Evolutionary conservation across 2,888 invertebrate species (phyloP).

Genomic region (Drosophila nr. perissopoda): DNA sequence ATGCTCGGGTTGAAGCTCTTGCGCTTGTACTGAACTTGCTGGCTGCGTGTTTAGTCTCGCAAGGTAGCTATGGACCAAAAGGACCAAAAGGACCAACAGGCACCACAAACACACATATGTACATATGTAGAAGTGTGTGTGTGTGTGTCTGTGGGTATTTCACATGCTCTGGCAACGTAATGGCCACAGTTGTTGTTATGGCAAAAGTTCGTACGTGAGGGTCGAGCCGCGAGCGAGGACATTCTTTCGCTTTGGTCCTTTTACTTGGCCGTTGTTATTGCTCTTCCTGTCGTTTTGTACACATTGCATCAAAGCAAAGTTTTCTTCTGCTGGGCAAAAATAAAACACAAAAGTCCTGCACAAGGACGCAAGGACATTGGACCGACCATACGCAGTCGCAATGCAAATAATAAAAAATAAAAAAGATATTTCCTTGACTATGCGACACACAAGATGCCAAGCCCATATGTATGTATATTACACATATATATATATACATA

Average conservation of each 20-base stretch:
- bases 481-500: background rate
- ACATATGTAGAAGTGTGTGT: constrained; percentile 1
- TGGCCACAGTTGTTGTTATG: constrained; percentile 82
- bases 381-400: constrained; percentile 70
- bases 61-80: constrained; percentile 67
- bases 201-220: constrained; percentile 80
- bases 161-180: constrained; percentile 72
- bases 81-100: constrained; percentile 58
- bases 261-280: constrained; percentile 40
- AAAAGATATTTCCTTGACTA: constrained; percentile 48
- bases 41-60: constrained; percentile 44
- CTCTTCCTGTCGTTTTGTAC: constrained; percentile 59
- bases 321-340: constrained; percentile 56
- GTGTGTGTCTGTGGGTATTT: constrained; percentile 35
- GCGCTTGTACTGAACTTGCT: constrained; percentile 24
- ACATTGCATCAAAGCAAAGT: constrained; percentile 80
- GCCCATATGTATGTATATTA: constrained; percentile 1
- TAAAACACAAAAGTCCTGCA: constrained; percentile 53
- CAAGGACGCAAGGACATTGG: constrained; percentile 37
- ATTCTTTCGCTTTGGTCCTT: constrained; percentile 65
- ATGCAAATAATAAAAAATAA: constrained; percentile 54
- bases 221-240: constrained; percentile 74
- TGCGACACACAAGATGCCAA: constrained; percentile 35
- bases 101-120: constrained; percentile 15
- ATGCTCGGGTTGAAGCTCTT: constrained; percentile 7